Conservation (phyloP, 2,797 vertebrate species). For the Sebastiscus tertius region DNA sequence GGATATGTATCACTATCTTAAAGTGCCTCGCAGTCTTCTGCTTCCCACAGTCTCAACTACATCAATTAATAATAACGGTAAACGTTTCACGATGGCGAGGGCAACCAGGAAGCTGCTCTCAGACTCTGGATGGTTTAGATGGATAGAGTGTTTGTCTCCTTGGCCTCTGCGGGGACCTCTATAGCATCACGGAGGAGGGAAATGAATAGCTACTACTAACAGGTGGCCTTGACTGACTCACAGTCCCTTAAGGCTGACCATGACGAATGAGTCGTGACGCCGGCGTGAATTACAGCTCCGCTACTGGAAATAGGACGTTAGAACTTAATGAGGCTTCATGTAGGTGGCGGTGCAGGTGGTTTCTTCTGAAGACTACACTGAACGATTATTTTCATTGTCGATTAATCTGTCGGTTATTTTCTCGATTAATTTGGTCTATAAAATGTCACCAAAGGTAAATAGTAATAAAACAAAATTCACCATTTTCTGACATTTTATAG, state of each 20-base stretch:
- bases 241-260: slow-evolving; percentile 39
- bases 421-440: no score
- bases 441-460: no score
- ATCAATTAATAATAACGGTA: slow-evolving; percentile 34
- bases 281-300: slow-evolving; percentile 29
- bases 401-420: no score
- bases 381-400: no score
- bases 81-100: neutral
- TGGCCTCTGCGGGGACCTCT: slow-evolving; percentile 41
- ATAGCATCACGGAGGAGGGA: slow-evolving; percentile 24
- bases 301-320: slow-evolving; percentile 35
- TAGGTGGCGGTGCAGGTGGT: slow-evolving; percentile 1
- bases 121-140: neutral
- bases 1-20: slow-evolving; percentile 5
- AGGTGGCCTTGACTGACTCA: slow-evolving; percentile 69
- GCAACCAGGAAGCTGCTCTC: slow-evolving; percentile 1
- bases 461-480: no score
- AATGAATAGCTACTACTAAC: slow-evolving; percentile 58
- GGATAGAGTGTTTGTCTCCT: slow-evolving; percentile 11
- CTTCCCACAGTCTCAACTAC: slow-evolving; percentile 1
- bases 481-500: no score
- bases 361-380: slow-evolving; percentile 2
- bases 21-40: neutral
- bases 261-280: slow-evolving; percentile 48
- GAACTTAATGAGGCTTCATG: slow-evolving; percentile 22